Evolutionary conservation across 2,797 vertebrate species (phyloP).

Genomic region (Danionella dracula): DNA sequence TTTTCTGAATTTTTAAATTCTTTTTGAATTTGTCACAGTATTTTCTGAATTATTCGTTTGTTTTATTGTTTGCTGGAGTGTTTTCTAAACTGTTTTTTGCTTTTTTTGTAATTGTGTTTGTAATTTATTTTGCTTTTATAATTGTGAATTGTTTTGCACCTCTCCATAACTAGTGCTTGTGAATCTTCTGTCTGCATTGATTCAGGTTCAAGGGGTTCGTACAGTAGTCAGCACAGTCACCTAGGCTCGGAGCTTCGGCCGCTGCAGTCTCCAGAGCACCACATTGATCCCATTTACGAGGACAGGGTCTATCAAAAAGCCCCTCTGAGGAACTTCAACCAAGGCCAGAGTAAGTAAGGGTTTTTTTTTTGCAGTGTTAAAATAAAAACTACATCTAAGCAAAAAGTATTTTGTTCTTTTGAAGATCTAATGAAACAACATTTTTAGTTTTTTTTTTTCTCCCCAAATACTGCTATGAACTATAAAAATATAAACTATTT

Average conservation of each 20-base stretch:
- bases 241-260: slow-evolving; percentile 89
- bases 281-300: slow-evolving; percentile 98
- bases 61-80: no score
- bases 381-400: not conserved
- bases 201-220: slow-evolving; percentile 88
- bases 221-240: slow-evolving; percentile 96
- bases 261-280: slow-evolving; percentile 96
- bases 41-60: no score
- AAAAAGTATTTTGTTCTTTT: no score
- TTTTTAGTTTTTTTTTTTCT: no score
- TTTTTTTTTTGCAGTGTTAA: not conserved
- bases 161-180: not conserved
- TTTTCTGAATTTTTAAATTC: no score
- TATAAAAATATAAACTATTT: no score
- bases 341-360: slow-evolving; percentile 83
- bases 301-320: slow-evolving; percentile 98
- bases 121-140: no score
- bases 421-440: no score
- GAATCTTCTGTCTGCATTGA: not conserved
- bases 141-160: not conserved
- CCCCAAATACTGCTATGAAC: no score
- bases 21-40: no score
- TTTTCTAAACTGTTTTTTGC: no score
- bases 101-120: no score
- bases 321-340: slow-evolving; percentile 87